Evolutionary conservation across 1,140 invertebrate species (phyloP).

Genomic region (Choristoneura fumiferana): DNA sequence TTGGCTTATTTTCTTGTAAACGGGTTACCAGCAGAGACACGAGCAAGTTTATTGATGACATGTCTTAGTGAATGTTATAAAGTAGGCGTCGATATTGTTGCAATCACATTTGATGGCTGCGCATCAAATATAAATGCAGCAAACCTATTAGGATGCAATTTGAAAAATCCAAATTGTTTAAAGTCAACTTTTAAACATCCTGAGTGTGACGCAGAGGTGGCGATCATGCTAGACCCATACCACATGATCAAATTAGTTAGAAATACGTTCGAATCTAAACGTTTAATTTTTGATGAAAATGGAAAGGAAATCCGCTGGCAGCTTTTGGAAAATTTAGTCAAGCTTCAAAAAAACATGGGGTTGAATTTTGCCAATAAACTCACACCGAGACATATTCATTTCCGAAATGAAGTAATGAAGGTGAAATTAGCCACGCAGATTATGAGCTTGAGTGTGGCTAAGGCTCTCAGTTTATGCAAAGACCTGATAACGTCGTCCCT

Average conservation of each 20-base stretch:
- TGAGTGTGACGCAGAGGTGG: conserved; percentile 15
- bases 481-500: conserved; percentile 6
- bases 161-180: conserved; percentile 19
- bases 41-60: conserved; percentile 31
- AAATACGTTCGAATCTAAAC: too few relatives aligned
- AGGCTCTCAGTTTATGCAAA: conserved; percentile 21
- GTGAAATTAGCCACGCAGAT: conserved; percentile 32
- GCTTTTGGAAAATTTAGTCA: too few relatives aligned
- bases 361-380: conserved; percentile 33
- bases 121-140: conserved; percentile 26
- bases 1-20: conserved; percentile 33
- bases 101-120: conserved; percentile 34
- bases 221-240: conserved; percentile 26
- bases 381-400: conserved; percentile 27
- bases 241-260: conserved; percentile 30
- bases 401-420: conserved; percentile 35
- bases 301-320: too few relatives aligned
- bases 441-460: conserved; percentile 28
- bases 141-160: conserved; percentile 30
- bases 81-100: conserved; percentile 30
- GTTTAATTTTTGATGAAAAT: too few relatives aligned
- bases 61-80: conserved; percentile 34
- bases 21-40: conserved; percentile 24
- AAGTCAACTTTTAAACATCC: conserved; percentile 32
- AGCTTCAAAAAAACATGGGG: conserved; percentile 25